These are phyloP conservation scores for Dorcus parallelipipedus DNA, from an alignment of 2,888 invertebrate species.

Conservation along the genomic window DNA sequence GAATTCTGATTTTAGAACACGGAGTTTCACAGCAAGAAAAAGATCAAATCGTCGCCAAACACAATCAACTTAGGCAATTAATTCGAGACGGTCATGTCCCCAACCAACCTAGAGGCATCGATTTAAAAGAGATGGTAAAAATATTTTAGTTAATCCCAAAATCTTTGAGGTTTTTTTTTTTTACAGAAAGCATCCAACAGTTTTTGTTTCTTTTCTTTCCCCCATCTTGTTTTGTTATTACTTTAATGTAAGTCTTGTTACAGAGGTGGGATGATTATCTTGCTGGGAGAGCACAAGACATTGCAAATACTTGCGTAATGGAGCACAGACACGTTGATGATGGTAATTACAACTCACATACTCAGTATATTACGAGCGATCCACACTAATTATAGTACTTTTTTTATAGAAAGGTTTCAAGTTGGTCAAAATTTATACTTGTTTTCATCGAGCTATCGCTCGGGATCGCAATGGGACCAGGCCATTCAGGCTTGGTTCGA, in stretches of 20 bases:
- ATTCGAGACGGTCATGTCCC: slow-evolving; percentile 2
- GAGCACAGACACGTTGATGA: not conserved
- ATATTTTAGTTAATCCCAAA: no score
- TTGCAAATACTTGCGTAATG: not conserved
- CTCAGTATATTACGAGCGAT: not conserved
- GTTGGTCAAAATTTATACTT: slow-evolving; percentile 30
- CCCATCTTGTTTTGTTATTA: no score
- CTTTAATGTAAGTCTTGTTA: slow-evolving; percentile 1
- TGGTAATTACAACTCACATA: slow-evolving; percentile 1
- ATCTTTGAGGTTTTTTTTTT: no score
- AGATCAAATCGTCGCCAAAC: slow-evolving; percentile 1
- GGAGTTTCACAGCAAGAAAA: not conserved
- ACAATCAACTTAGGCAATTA: slow-evolving; percentile 3
- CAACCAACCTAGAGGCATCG: slow-evolving; percentile 8
- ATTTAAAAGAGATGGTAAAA: slow-evolving; percentile 8
- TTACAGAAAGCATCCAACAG: no score
- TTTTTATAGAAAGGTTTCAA: slow-evolving; percentile 5
- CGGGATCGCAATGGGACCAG: slow-evolving; percentile 22
- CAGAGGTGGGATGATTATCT: slow-evolving; percentile 6
- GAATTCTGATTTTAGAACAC: not conserved
- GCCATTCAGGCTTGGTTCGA: slow-evolving; percentile 28
- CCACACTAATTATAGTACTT: not conserved
- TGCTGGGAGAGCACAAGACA: not conserved
- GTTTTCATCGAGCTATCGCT: slow-evolving; percentile 11
- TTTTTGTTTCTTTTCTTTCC: no score